Evolutionary conservation across 2,888 invertebrate species (phyloP).

Genomic region (Tricholauxania praeusta): DNA sequence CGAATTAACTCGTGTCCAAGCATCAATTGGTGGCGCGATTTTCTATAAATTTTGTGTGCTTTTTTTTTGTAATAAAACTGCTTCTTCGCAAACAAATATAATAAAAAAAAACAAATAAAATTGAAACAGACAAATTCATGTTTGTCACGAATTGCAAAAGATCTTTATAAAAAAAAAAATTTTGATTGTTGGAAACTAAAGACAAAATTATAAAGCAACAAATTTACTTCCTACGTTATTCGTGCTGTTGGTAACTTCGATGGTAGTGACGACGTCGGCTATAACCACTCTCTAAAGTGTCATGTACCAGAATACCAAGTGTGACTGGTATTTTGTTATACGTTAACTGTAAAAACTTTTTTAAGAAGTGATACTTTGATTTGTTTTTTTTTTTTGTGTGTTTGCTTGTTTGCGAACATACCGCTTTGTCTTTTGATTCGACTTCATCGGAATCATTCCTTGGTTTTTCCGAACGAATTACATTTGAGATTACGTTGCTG

Average conservation of each 20-base stretch:
- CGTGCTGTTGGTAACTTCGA: neutral
- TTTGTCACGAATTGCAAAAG: slow-evolving; percentile 21
- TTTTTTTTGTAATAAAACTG: too few relatives aligned
- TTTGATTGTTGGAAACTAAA: neutral
- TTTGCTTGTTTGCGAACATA: neutral
- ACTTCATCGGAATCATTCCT: too few relatives aligned
- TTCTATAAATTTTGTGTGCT: too few relatives aligned
- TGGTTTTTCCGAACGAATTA: neutral
- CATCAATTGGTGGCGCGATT: too few relatives aligned
- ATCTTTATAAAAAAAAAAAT: slow-evolving; percentile 7
- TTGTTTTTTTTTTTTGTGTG: neutral
- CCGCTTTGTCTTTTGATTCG: neutral
- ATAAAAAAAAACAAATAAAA: slow-evolving; percentile 2
- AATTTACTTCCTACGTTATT: neutral
- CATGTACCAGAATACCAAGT: neutral
- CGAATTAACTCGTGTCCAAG: too few relatives aligned
- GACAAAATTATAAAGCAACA: neutral
- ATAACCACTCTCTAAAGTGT: slow-evolving; percentile 1
- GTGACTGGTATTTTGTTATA: neutral
- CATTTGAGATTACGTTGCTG: neutral
- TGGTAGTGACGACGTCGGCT: neutral
- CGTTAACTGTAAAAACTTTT: slow-evolving; percentile 4
- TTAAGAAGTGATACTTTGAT: neutral
- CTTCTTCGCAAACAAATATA: too few relatives aligned
- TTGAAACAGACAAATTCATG: neutral